Evolutionary conservation across 2,113 vertebrate genomes (phyloP).

Genomic region (Hippocampus guttulatus): DNA sequence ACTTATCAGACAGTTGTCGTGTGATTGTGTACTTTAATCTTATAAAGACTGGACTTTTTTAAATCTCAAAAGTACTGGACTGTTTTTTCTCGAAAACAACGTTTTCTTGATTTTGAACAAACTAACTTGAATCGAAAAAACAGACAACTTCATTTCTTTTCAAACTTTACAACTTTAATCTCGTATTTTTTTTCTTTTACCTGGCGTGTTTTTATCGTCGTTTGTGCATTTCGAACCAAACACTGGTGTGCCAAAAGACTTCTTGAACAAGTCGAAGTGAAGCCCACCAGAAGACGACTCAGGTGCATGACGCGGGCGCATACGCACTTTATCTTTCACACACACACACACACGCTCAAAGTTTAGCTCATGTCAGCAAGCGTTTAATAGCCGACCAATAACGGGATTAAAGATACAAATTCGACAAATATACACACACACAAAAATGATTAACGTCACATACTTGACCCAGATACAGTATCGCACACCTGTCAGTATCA

Average conservation of each 20-base stretch:
- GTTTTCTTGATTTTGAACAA: too few relatives aligned
- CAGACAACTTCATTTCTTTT: not conserved
- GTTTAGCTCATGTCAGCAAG: not conserved
- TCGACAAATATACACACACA: too few relatives aligned
- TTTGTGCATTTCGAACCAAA: not conserved
- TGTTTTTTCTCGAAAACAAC: too few relatives aligned
- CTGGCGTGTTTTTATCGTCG: not conserved
- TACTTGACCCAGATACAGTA: not conserved
- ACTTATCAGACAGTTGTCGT: too few relatives aligned
- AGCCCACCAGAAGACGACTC: not conserved
- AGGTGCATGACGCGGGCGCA: constrained; percentile 1
- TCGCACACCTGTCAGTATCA: not conserved
- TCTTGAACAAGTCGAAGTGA: not conserved
- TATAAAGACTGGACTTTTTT: too few relatives aligned
- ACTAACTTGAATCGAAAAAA: too few relatives aligned
- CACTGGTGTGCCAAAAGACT: not conserved
- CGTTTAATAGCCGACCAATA: not conserved
- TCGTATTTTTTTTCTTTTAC: not conserved
- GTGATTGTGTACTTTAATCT: not conserved
- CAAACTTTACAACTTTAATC: not conserved
- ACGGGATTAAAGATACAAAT: not conserved
- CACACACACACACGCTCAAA: not conserved
- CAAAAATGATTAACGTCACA: not conserved
- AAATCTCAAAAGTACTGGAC: too few relatives aligned
- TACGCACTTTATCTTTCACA: not conserved